Evolutionary conservation across 2,113 vertebrate species (phyloP).

Genomic region (Irena cyanogastra): DNA sequence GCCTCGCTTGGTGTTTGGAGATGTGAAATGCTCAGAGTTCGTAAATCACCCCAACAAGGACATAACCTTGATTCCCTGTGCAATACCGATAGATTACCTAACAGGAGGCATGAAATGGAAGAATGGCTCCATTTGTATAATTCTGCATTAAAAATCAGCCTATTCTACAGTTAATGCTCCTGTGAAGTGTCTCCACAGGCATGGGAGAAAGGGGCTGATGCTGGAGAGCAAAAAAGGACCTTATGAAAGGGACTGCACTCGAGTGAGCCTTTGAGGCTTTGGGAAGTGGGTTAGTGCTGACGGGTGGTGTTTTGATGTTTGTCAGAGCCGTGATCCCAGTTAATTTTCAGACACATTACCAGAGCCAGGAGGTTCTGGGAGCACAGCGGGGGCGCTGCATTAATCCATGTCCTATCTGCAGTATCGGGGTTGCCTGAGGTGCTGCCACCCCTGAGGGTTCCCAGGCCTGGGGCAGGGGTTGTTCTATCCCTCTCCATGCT

Average conservation of each 20-base stretch:
- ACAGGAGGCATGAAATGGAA: conserved; percentile 53
- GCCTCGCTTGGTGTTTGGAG: not conserved
- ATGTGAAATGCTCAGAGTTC: not conserved
- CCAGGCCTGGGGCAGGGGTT: not conserved
- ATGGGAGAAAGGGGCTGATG: not conserved
- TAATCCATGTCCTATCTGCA: not conserved
- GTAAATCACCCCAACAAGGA: conserved; percentile 64
- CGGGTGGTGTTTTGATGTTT: not conserved
- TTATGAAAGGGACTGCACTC: not conserved
- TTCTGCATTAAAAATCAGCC: conserved; percentile 59
- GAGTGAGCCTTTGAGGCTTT: not conserved
- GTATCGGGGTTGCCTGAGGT: not conserved
- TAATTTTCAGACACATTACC: not conserved
- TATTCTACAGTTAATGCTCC: conserved; percentile 44
- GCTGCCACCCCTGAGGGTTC: not conserved
- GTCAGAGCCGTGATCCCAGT: not conserved
- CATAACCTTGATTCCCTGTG: conserved; percentile 57
- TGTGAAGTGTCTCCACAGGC: not conserved
- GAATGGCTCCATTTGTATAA: conserved; percentile 61
- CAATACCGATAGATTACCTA: conserved; percentile 28
- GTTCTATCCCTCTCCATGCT: fast-evolving
- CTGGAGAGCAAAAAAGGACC: not conserved
- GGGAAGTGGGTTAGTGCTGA: not conserved
- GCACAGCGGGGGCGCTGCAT: not conserved
- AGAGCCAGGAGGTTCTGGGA: fast-evolving